phyloP scores from a whole-genome alignment of 2,113 vertebrate species.

The Scophthalmus maximus region DNA sequence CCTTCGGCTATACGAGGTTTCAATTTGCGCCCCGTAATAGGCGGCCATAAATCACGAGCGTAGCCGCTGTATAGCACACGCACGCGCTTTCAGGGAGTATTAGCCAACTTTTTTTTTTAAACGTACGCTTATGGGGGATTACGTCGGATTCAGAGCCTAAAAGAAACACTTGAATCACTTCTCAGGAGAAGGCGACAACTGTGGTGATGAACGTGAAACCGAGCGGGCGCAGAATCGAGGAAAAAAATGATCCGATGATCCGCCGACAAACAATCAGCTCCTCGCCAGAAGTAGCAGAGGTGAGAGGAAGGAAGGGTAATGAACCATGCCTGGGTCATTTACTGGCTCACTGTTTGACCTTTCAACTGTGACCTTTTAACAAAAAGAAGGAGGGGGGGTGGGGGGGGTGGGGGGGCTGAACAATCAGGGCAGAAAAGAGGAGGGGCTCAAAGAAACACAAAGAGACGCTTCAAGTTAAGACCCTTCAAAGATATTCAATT shows the following conservation, averaged over 20 bases:
- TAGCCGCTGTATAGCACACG: background rate
- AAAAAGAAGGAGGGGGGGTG: too few relatives aligned
- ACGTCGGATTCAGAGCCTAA: conserved; percentile 3
- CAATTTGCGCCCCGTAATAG: background rate
- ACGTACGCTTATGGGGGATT: background rate
- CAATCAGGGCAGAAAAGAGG: conserved; percentile 3
- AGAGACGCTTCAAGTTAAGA: conserved; percentile 23
- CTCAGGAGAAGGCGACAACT: background rate
- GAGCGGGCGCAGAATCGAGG: background rate
- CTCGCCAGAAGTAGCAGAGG: background rate
- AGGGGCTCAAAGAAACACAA: conserved; percentile 14
- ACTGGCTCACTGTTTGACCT: conserved; percentile 48
- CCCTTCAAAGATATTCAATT: background rate
- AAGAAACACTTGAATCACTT: background rate
- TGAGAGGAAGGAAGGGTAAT: conserved; percentile 29
- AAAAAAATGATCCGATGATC: conserved; percentile 10
- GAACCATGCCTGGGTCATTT: conserved; percentile 31
- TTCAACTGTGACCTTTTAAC: conserved; percentile 60
- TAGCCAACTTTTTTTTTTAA: conserved; percentile 39
- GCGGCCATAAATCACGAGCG: background rate
- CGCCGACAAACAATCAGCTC: background rate
- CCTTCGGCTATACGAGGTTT: background rate
- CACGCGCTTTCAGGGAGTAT: conserved; percentile 11
- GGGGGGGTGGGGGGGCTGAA: too few relatives aligned
- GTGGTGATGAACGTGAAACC: conserved; percentile 15